Evolutionary conservation across 2,888 invertebrate species (phyloP).

Genomic region (Himalopsyche tibetana): DNA sequence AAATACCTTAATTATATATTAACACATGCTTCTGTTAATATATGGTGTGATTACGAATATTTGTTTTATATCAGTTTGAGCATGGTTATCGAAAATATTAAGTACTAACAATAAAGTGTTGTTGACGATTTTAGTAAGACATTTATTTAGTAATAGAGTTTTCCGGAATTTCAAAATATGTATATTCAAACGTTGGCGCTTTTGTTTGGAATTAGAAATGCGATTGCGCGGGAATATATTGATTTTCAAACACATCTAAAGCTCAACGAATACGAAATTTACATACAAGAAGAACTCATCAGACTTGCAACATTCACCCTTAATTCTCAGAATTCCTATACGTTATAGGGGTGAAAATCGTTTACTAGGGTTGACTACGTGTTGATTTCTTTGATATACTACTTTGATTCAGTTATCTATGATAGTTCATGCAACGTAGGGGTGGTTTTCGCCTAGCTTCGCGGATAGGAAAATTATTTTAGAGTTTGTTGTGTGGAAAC

Average conservation of each 20-base stretch:
- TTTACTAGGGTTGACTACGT: background rate
- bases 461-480: slow-evolving; percentile 25
- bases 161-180: background rate
- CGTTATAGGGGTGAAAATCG: background rate
- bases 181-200: background rate
- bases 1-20: too few species aligned
- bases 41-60: too few species aligned
- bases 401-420: background rate
- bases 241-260: slow-evolving; percentile 49
- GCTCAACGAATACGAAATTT: slow-evolving; percentile 12
- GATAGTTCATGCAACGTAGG: background rate
- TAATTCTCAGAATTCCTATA: background rate
- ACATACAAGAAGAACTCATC: background rate
- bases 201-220: background rate
- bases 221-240: slow-evolving; percentile 57
- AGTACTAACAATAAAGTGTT: too few species aligned
- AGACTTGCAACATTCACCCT: background rate
- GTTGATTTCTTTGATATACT: slow-evolving; percentile 12
- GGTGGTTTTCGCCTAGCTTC: slow-evolving; percentile 2
- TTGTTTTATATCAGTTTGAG: too few species aligned
- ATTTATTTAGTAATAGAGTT: too few species aligned
- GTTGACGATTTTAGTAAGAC: too few species aligned
- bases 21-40: too few species aligned
- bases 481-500: slow-evolving; percentile 40
- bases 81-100: too few species aligned